Base-by-base conservation (phyloP, 2,888 invertebrate genomes). In the Elysia crispata region DNA sequence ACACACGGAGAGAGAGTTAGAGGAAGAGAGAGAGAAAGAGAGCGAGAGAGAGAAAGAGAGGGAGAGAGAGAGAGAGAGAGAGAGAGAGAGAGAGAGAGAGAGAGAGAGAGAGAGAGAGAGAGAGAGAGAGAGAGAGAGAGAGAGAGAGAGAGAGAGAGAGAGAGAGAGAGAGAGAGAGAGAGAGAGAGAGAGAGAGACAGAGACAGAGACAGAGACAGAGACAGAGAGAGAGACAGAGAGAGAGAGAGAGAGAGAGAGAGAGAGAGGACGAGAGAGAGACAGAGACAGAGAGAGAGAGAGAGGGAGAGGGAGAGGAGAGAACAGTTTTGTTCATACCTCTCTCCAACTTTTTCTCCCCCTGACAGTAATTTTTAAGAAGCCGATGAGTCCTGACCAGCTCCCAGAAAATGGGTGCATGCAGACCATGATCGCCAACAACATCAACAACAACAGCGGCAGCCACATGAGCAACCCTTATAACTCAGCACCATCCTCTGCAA, bases 31-130 rank as follows among this genome's bases (percentile, higher is more conserved):
- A 60, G 60, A 60, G 60, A 60, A 15, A 60, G 60, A 66, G 25
- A 66, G 67, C 6, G 25, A 66, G 67, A 66, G 25, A 66, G 31
- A 66, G 25, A 66, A 25, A 66, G 25, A 66, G 67, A 23, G 25
- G 25, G 67, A 66, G 25, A 66, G 67, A 66, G 23, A 66, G 67
- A 66, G 23, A 66, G 67, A 66, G 23, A 66, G 67, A 66, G 23
- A 66, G 67, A 66, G 23, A 66, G 67, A 66, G 23, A 66, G 67
- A 66, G 23, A 66, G 67, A 66, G 23, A 66, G 67, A 66, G 23
- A 66, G 1, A 23, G 23, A 23, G 8, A 66, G 1, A 23, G 67
- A 66, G 23, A 23, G 67, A 66, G 23, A 23, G 67, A 23, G 23
- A 66, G 67, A 66, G 23, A 66, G 28, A 66, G 23, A 23, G 67